Conservation (phyloP, 92 coral and sea anemone species). For the Diadumene lineata region DNA sequence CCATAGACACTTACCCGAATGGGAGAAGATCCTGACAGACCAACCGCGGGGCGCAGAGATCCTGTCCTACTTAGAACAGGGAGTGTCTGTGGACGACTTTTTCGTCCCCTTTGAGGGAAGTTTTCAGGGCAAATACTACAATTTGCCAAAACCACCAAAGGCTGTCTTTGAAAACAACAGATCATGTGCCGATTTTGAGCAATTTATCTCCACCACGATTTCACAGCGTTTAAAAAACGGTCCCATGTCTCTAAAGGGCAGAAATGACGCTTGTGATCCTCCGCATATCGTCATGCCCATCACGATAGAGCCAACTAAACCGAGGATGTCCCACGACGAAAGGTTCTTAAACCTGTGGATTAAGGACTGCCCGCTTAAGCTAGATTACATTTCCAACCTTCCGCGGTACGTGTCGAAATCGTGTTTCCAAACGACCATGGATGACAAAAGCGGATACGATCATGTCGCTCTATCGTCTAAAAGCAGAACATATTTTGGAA, state of each 20-base stretch:
- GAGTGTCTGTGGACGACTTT: background rate
- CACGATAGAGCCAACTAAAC: conserved; percentile 37
- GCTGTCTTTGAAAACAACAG: background rate
- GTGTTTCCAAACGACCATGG: conserved; percentile 6
- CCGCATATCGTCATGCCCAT: conserved; percentile 18
- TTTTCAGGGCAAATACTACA: background rate
- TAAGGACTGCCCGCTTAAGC: conserved; percentile 31
- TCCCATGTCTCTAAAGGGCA: background rate
- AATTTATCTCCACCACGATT: background rate
- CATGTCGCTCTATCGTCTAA: conserved; percentile 23
- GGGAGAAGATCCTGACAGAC: background rate
- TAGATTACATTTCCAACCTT: conserved; percentile 37
- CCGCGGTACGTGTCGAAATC: conserved; percentile 35
- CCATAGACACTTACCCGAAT: background rate
- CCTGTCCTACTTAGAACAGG: background rate
- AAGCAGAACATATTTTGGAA: conserved; percentile 43
- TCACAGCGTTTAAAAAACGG: background rate
- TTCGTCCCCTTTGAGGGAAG: background rate
- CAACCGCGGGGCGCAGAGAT: background rate
- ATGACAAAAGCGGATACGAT: conserved; percentile 52
- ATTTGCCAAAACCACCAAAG: background rate
- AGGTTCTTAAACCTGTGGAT: no score
- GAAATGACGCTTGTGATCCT: background rate
- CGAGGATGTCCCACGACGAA: conserved; percentile 28
- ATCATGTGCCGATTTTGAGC: background rate